Base-by-base conservation (phyloP, 2,888 invertebrate genomes). In the Hermaeophaga mercurialis region DNA sequence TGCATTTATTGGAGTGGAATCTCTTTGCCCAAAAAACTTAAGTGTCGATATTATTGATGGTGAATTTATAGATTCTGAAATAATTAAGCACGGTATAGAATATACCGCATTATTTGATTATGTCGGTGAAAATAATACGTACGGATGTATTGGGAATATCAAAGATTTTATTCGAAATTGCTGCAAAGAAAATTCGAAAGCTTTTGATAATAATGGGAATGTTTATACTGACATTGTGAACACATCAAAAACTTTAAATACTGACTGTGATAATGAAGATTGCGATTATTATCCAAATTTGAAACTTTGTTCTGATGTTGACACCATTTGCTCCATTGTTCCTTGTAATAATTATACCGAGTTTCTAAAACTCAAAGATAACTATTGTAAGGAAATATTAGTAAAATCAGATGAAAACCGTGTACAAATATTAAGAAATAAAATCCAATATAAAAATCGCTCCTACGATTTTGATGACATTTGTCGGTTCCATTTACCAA, bases 161-260 rank as follows among this genome's bases (percentile, higher is more conserved):
- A 58, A 43, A 46, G 46, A 15, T 5, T 66, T 64, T 26, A 12
- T 66, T 22, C 47, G 62, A 36, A 64, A 64, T 45, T 66, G 65
- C 46, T 64, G 64, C 19, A 54, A 61, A 12, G 45, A 45, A 22
- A n/a, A 18, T 38, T 38, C 17, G 3, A 18, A 15, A 38, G 8
- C n/a, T 18, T 4, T 38, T 14, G 15, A 38, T 7, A 38, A 8
- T 12, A 17, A 7, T n/a, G n/a, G n/a, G n/a, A n/a, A n/a, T n/a
- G n/a, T n/a, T n/a, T 2, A 36, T 2, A 39, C 19, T 39, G 39
- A 31, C 6, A 31, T 9, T 8, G 26, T 31, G 31, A 31, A 31
- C 12, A n/a, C n/a, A 31, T 12, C 12, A 31, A 12, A 3, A 31
- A 31, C 2, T 31, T 31, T 11, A 31, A 31, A 12, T 11, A 31